These are phyloP conservation scores for Tetramorium alpestre DNA, from an alignment of 1,140 invertebrate species.

Conservation along the genomic window DNA sequence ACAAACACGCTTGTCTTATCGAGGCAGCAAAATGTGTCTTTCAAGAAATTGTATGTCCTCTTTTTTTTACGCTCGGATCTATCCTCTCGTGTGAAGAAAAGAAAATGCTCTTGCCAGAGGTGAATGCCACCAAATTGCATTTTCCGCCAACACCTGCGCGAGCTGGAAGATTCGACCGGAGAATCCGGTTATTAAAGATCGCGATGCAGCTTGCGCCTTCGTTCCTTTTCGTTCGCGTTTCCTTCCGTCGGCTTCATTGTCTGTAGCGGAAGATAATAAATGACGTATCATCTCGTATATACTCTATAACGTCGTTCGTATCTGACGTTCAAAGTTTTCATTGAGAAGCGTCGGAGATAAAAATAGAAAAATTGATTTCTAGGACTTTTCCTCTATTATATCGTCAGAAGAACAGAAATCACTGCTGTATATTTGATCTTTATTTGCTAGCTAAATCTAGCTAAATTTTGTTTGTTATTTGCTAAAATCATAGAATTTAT, in stretches of 20 bases:
- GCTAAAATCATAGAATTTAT: background rate
- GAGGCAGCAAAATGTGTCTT: background rate
- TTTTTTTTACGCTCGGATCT: background rate
- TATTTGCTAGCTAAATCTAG: background rate
- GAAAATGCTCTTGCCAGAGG: constrained; percentile 13
- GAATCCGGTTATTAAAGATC: constrained; percentile 54
- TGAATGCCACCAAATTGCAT: constrained; percentile 52
- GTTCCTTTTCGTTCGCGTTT: background rate
- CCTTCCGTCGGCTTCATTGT: constrained; percentile 25
- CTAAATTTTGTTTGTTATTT: background rate
- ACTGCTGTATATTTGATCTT: background rate
- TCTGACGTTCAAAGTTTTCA: constrained; percentile 19
- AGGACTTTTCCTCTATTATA: background rate
- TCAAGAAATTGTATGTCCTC: background rate
- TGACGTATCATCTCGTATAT: constrained; percentile 43
- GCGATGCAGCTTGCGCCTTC: constrained; percentile 13
- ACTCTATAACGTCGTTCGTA: constrained; percentile 17
- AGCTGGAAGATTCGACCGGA: constrained; percentile 9
- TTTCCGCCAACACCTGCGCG: constrained; percentile 40
- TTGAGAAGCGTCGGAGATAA: background rate
- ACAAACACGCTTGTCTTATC: background rate
- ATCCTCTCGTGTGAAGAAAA: constrained; percentile 12
- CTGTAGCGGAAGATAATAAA: constrained; percentile 42
- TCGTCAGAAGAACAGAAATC: background rate
- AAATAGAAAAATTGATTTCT: constrained; percentile 1